Conservation (phyloP, 64 coral and sea anemone genomes). For the Actinia tenebrosa region DNA sequence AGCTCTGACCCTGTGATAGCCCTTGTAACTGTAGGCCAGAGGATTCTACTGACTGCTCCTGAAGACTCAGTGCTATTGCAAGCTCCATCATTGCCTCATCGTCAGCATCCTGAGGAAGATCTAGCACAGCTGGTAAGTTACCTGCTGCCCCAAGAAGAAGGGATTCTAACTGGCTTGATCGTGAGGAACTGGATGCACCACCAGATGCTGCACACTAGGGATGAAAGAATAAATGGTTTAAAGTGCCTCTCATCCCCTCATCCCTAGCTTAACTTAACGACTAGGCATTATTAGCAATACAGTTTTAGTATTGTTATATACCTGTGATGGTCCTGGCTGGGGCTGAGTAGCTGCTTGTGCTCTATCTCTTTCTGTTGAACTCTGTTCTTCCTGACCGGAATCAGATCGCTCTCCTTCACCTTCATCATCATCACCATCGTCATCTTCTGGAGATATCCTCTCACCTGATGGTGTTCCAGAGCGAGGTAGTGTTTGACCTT, state of each 20-base stretch:
- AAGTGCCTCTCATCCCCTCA: too few relatives aligned
- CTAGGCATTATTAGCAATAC: neutral
- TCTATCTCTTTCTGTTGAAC: constrained; percentile 14
- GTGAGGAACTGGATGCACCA: constrained; percentile 9
- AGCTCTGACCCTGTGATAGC: neutral
- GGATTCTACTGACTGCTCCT: constrained; percentile 68
- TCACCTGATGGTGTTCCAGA: constrained; percentile 56
- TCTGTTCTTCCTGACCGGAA: constrained; percentile 18
- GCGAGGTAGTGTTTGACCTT: constrained; percentile 49
- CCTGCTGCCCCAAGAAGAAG: constrained; percentile 74
- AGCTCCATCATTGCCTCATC: constrained; percentile 99
- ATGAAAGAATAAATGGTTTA: neutral
- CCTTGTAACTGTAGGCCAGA: constrained; percentile 46
- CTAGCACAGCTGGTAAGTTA: constrained; percentile 72
- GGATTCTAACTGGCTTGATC: constrained; percentile 76
- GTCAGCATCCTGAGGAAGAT: constrained; percentile 94
- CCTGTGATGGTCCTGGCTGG: neutral
- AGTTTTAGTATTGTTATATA: neutral
- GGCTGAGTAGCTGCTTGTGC: neutral
- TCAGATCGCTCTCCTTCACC: constrained; percentile 28
- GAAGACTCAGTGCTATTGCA: constrained; percentile 92
- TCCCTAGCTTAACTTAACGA: too few relatives aligned
- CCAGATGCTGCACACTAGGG: constrained; percentile 20
- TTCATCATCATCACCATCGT: constrained; percentile 67
- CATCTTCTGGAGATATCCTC: constrained; percentile 65